Conservation (phyloP, 2,113 vertebrate species). For the Salminus brasiliensis region DNA sequence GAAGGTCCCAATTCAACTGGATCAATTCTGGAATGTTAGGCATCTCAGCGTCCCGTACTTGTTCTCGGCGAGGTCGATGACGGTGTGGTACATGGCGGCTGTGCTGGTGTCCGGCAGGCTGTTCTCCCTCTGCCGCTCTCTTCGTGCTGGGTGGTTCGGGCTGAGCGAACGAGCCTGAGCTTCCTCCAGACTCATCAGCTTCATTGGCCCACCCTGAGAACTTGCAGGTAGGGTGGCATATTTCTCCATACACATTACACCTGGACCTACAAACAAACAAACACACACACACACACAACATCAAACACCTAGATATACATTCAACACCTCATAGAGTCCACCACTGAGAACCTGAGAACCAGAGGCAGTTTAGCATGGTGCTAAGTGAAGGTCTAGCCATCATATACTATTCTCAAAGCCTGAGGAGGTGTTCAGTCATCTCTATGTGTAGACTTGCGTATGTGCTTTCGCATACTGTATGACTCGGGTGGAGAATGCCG, state of each 20-base stretch:
- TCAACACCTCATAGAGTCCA: neutral
- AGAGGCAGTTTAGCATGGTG: too few relatives aligned
- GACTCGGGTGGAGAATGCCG: too few relatives aligned
- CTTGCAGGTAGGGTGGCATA: conserved; percentile 86
- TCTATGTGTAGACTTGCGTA: too few relatives aligned
- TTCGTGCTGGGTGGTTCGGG: conserved; percentile 87
- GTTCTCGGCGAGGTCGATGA: conserved; percentile 92
- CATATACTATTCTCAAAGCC: too few relatives aligned
- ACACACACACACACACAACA: conserved; percentile 42
- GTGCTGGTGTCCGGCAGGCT: conserved; percentile 90
- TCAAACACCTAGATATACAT: conserved; percentile 9
- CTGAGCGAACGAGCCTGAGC: conserved; percentile 90
- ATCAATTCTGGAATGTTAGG: neutral
- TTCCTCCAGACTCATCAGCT: conserved; percentile 94
- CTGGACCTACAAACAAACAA: conserved; percentile 65
- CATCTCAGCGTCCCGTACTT: conserved; percentile 80
- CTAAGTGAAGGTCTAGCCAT: too few relatives aligned
- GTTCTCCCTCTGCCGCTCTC: conserved; percentile 87
- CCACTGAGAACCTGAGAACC: neutral
- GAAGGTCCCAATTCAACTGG: neutral
- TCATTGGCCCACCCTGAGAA: conserved; percentile 85
- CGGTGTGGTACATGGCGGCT: conserved; percentile 89
- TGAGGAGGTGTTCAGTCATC: too few relatives aligned
- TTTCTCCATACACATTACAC: conserved; percentile 77
- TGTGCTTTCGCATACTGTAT: too few relatives aligned